These are phyloP conservation scores for Aporrectodea caliginosa DNA, from an alignment of 1,140 invertebrate species.

Conservation along the genomic window DNA sequence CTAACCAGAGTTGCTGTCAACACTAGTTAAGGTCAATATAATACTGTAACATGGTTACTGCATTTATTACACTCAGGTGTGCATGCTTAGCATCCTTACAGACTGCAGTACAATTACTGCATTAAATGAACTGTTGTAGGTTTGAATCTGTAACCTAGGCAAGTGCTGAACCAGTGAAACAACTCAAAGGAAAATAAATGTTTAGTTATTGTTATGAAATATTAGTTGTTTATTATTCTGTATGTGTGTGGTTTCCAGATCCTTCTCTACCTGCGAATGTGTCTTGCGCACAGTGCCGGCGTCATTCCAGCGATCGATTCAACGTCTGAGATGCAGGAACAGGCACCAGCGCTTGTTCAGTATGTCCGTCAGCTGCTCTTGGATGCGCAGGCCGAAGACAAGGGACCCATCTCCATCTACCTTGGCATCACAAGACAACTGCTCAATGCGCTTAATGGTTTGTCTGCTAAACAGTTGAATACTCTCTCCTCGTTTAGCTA, in stretches of 20 bases:
- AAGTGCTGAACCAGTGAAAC: too few species aligned
- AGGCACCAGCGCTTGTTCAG: constrained; percentile 42
- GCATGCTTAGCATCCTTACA: too few species aligned
- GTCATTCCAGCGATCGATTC: constrained; percentile 37
- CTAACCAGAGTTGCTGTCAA: too few species aligned
- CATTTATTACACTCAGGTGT: too few species aligned
- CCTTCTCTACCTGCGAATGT: constrained; percentile 71
- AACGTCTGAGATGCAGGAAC: constrained; percentile 37
- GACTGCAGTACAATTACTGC: too few species aligned
- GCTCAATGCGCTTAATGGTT: constrained; percentile 59
- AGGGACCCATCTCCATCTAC: constrained; percentile 63
- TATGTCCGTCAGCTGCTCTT: constrained; percentile 58
- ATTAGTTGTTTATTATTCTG: too few species aligned
- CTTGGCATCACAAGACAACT: constrained; percentile 64
- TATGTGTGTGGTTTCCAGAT: constrained; percentile 59
- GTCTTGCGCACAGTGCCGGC: constrained; percentile 60
- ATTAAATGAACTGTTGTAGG: too few species aligned
- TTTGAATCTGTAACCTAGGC: too few species aligned
- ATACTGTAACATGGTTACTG: too few species aligned
- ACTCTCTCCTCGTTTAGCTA: constrained; percentile 2
- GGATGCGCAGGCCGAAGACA: constrained; percentile 53
- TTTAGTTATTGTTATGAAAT: too few species aligned
- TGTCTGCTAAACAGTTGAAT: constrained; percentile 5
- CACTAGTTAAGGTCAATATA: too few species aligned
- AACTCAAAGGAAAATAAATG: too few species aligned